Percentiles rank a stretch among this genome's conserved stretches.
Conservation (phyloP, 2,113 vertebrate genomes). For the Microtus ochrogaster region DNA sequence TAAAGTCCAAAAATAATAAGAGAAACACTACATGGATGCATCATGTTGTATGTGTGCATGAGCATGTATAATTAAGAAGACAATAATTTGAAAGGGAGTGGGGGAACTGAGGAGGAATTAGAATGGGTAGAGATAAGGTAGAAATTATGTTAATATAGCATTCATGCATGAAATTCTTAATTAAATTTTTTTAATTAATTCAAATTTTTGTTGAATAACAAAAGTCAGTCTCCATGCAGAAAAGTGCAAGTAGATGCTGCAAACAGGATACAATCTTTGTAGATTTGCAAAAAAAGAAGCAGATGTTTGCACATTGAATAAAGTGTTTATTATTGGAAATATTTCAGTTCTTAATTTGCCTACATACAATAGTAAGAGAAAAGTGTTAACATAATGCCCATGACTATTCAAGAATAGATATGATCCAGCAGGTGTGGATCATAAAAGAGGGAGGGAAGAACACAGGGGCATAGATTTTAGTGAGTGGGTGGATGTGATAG, state of each 20-base stretch:
- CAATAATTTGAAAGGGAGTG: background rate
- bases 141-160: background rate
- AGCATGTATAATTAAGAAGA: background rate
- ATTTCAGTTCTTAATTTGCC: background rate
- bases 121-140: background rate
- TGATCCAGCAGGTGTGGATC: background rate
- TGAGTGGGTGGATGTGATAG: background rate
- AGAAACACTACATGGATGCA: background rate
- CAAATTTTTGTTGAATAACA: background rate
- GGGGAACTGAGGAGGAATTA: background rate
- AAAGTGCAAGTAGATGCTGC: background rate
- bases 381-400: background rate
- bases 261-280: background rate
- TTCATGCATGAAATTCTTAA: background rate
- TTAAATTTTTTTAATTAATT: background rate
- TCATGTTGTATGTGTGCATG: background rate
- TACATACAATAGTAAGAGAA: background rate
- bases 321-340: background rate
- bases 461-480: background rate
- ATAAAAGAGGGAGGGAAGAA: background rate
- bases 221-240: background rate
- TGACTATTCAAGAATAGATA: background rate
- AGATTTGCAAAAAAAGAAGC: background rate
- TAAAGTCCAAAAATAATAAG: background rate
- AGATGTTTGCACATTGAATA: background rate